Base-by-base conservation (phyloP, 2,113 vertebrate genomes). In the Vanacampus margaritifer region DNA sequence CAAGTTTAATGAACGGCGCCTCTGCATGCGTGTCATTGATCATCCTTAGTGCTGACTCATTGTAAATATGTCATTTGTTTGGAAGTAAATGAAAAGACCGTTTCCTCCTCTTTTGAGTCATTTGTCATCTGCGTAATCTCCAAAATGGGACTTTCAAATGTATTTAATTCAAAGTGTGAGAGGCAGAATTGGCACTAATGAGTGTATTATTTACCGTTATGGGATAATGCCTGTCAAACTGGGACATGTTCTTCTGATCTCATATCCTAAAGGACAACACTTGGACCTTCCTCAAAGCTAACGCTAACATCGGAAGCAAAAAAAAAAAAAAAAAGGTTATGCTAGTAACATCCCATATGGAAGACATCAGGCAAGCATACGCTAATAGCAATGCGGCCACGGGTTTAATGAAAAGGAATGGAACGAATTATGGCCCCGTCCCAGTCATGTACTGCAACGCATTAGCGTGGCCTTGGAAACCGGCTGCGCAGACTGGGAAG, bases 391-490 rank as follows among this genome's bases (percentile, higher is more conserved):
- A 85, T 78, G 78, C 74, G 83, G 90, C 85, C 81, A 73, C 58
- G 83, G 80, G 70, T 86, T 88, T 85, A 89, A 90, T 90, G 87
- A 88, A 91, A 85, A 83, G 82, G 86, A 85, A 88, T 88, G 88
- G 86, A 90, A 89, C 83, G 74, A 88, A 89, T 88, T 87, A 90
- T 84, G 82, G 80, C 68, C 76, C 69, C 75, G 66, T 84, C 81
- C 79, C 79, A 79, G 78, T 71, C 74, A 65, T 82, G 79, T 78
- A 79, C 73, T 78, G 79, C 65, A 72, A 72, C 6, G 21, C 79
- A 77, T 88, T 81, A 84, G 64, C 37, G 23, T 63, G 63, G 75
- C 79, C 76, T 74, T 69, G 45, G 80, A 80, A 77, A 69, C 78
- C 71, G 66, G 66, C 75, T 80, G 81, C 75, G 72, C 73, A 81